phyloP scores from a whole-genome alignment of 2,888 invertebrate species.

The Tinea semifulvella region DNA sequence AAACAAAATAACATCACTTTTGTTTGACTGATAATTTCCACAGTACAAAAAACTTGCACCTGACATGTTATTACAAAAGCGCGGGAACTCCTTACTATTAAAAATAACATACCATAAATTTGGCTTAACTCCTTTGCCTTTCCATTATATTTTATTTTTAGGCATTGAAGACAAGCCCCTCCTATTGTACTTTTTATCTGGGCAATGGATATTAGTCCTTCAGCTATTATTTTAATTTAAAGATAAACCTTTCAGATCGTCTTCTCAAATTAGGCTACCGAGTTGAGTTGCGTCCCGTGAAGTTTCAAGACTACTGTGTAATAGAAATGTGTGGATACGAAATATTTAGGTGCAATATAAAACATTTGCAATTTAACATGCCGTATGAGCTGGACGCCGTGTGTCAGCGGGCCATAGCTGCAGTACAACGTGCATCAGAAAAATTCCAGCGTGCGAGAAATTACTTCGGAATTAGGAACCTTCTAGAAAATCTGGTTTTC shows the following conservation, averaged over 20 bases:
- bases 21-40: too few relatives aligned
- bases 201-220: too few relatives aligned
- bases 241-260: conserved; percentile 29
- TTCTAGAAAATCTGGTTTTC: conserved; percentile 29
- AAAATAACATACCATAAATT: too few relatives aligned
- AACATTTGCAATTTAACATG: conserved; percentile 40
- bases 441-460: conserved; percentile 33
- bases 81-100: too few relatives aligned
- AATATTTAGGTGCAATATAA: conserved; percentile 50
- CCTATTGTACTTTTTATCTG: too few relatives aligned
- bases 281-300: conserved; percentile 35
- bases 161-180: too few relatives aligned
- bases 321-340: conserved; percentile 45
- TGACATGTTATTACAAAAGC: too few relatives aligned
- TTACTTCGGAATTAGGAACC: conserved; percentile 36
- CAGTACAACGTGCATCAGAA: conserved; percentile 31
- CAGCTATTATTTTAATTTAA: too few relatives aligned
- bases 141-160: too few relatives aligned
- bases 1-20: too few relatives aligned
- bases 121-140: too few relatives aligned
- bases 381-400: conserved; percentile 33
- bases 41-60: too few relatives aligned
- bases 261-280: conserved; percentile 39
- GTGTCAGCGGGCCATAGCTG: conserved; percentile 35
- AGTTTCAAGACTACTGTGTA: conserved; percentile 37